These are phyloP conservation scores for Murina feae DNA, from an alignment of 2,113 vertebrate species.

Conservation along the genomic window DNA sequence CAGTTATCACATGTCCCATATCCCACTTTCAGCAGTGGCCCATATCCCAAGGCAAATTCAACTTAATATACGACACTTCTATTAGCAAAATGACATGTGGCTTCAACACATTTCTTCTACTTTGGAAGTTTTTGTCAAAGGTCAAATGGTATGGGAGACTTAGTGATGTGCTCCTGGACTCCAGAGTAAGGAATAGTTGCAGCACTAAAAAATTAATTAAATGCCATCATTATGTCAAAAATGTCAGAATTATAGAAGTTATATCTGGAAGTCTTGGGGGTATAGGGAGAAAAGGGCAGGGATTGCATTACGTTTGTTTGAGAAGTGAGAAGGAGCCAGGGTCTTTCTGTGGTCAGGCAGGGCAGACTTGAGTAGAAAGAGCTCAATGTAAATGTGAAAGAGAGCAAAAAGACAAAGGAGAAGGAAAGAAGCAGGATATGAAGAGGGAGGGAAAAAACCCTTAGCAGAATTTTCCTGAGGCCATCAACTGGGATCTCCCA, in stretches of 20 bases:
- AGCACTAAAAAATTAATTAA: slow-evolving; percentile 31
- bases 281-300: slow-evolving; percentile 5
- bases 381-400: neutral
- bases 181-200: slow-evolving; percentile 24
- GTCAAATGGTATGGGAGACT: slow-evolving; percentile 19
- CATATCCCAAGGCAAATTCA: slow-evolving; percentile 35
- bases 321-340: neutral
- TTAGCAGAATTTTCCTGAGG: neutral
- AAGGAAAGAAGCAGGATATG: neutral
- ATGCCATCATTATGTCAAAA: slow-evolving; percentile 40
- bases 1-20: neutral
- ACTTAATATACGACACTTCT: neutral
- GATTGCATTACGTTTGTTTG: neutral
- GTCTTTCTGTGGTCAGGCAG: neutral
- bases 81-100: slow-evolving; percentile 11
- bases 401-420: neutral
- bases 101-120: slow-evolving; percentile 26
- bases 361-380: neutral
- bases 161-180: slow-evolving; percentile 8
- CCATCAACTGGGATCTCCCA: neutral
- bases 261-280: slow-evolving; percentile 1
- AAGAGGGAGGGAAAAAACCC: neutral
- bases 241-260: slow-evolving; percentile 45
- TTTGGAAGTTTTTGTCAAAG: slow-evolving; percentile 53
- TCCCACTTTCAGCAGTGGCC: neutral